phyloP scores from a whole-genome alignment of 1,140 invertebrate species.

The Macrotrachela quadricornifera region DNA sequence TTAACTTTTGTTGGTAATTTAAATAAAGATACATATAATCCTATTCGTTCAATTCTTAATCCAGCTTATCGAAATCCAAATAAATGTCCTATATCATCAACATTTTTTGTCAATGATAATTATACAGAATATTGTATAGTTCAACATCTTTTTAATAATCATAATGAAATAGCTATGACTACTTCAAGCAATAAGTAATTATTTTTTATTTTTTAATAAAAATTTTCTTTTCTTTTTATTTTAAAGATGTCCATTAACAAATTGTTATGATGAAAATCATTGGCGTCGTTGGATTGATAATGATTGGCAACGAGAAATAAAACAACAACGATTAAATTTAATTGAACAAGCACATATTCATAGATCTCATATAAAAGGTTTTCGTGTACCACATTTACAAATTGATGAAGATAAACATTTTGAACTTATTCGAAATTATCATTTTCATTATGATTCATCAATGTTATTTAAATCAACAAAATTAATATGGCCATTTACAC shows the following conservation, averaged over 20 bases:
- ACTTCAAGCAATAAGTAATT: not conserved
- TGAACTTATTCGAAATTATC: slow-evolving; percentile 1
- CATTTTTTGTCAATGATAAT: slow-evolving; percentile 3
- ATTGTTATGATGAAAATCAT: slow-evolving; percentile 1
- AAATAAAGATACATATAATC: too few species aligned
- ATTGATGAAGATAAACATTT: slow-evolving; percentile 1
- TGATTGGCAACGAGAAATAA: not conserved
- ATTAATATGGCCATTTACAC: too few species aligned
- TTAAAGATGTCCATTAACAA: slow-evolving; percentile 2
- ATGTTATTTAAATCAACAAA: not conserved
- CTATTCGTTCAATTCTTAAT: not conserved
- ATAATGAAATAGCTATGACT: not conserved
- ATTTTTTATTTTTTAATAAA: not conserved
- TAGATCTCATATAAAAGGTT: not conserved
- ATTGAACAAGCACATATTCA: not conserved
- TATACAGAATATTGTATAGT: slow-evolving; percentile 4
- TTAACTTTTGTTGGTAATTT: too few species aligned
- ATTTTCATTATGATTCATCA: slow-evolving; percentile 4
- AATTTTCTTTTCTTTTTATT: not conserved
- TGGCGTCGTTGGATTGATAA: not conserved
- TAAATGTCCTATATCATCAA: slow-evolving; percentile 3
- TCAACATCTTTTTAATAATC: slow-evolving; percentile 4
- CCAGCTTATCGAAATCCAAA: slow-evolving; percentile 6
- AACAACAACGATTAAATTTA: slow-evolving; percentile 1
- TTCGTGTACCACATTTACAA: not conserved